Evolutionary conservation across 2,797 vertebrate species (phyloP).

Genomic region (Typhlichthys subterraneus): DNA sequence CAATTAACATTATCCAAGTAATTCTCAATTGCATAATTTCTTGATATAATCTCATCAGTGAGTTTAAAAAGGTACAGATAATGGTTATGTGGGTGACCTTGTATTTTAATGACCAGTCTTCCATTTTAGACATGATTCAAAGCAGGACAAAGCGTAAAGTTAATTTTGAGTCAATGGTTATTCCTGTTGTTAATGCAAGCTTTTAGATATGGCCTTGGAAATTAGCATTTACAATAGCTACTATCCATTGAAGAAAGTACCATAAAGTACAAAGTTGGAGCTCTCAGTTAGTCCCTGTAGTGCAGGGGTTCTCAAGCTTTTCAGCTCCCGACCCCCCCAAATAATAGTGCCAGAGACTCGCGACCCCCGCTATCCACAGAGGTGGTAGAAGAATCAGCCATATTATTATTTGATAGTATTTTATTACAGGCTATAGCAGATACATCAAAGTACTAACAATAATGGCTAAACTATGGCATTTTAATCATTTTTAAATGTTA

Average conservation of each 20-base stretch:
- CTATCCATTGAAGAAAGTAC: neutral
- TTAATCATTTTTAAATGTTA: too few species aligned
- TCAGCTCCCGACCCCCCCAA: too few species aligned
- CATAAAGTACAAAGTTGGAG: conserved; percentile 15
- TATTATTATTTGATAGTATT: too few species aligned
- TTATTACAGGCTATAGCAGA: too few species aligned
- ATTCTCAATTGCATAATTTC: conserved; percentile 50
- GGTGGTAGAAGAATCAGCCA: too few species aligned
- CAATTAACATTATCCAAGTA: conserved; percentile 59
- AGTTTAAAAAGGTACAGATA: conserved; percentile 54
- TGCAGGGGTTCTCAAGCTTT: too few species aligned
- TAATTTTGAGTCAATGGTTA: conserved; percentile 43
- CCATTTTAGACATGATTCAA: conserved; percentile 33
- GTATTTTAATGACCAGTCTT: conserved; percentile 34
- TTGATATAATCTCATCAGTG: conserved; percentile 51
- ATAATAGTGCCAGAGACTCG: too few species aligned
- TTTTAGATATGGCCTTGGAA: conserved; percentile 49
- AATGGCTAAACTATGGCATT: too few species aligned
- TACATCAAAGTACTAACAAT: too few species aligned
- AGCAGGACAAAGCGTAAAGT: conserved; percentile 26
- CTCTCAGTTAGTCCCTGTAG: neutral
- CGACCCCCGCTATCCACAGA: too few species aligned
- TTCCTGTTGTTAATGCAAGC: conserved; percentile 62
- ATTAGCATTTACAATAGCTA: neutral
- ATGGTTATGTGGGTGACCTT: conserved; percentile 58